Base-by-base conservation (phyloP, 2,888 invertebrate genomes). In the Mystacides longicornis region DNA sequence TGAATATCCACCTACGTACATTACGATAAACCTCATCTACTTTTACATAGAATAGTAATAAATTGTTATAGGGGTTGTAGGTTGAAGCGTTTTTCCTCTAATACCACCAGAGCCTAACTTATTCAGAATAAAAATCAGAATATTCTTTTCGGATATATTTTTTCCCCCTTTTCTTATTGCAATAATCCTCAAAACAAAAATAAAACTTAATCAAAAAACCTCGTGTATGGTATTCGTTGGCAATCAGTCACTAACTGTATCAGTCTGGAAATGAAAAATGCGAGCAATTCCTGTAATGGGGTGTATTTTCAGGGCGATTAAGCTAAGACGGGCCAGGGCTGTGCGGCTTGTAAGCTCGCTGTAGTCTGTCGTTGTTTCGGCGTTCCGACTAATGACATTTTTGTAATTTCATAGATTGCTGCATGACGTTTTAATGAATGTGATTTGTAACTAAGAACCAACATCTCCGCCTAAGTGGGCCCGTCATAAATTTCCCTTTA, bases 401-500 rank as follows among this genome's bases (percentile, higher is more conserved):
- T n/a, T n/a, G n/a, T 37, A 3, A 37, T 7, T 37, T 14, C 37
- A 7, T 3, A 7, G 16, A 37, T 7, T 37, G 37, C 14, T 37
- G 16, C 37, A 37, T 37, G 37, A 16, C 37, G 16, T 3, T 37
- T 3, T 37, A 37, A 37, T 37, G 37, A 37, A 37, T n/a, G 14
- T 37, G 16, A 37, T 37, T 37, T 37, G 37, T 37, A 4, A 14
- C 14, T 37, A 37, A 37, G 37, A 37, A 14, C 7, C 37, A 16
- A 3, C 37, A n/a, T 37, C 14, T 14, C 5, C 7, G 37, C 16
- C 37, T 37, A 37, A 37, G 37, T 54, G 42, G 20, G 55, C 56
- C 52, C 52, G 59, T 57, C 59, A 52, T 52, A 19, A 53, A 52
- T 45, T 52, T 51, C 52, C 56, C 51, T 55, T 59, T 50, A 57